Percentiles rank a stretch among this genome's conserved stretches.
Conservation (phyloP, 2,888 invertebrate genomes). For the Anorthoa munda region DNA sequence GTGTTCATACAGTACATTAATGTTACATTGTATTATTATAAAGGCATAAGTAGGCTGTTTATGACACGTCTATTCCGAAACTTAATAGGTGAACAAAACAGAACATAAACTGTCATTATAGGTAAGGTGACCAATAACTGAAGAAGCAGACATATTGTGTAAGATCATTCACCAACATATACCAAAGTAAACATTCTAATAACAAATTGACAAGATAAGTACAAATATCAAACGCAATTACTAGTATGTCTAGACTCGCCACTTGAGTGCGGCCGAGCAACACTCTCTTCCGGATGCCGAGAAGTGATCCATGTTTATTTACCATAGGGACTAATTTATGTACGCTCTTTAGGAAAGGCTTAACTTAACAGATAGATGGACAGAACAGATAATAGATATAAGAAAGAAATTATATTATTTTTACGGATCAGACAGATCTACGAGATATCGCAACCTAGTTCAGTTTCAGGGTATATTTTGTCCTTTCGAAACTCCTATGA, state of each 20-base stretch:
- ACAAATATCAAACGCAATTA: not conserved
- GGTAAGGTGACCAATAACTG: not conserved
- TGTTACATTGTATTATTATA: no score
- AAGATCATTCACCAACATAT: not conserved
- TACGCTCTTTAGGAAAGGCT: not conserved
- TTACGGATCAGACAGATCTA: no score
- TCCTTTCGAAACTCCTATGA: no score
- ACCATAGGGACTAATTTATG: slow-evolving; percentile 2
- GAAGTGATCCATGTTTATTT: not conserved
- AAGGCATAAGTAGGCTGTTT: no score
- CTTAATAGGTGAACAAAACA: no score
- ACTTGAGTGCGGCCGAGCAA: slow-evolving; percentile 9
- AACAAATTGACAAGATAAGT: slow-evolving; percentile 13
- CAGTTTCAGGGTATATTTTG: no score
- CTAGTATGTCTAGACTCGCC: slow-evolving; percentile 30
- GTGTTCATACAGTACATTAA: no score
- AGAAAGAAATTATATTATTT: no score
- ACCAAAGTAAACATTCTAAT: slow-evolving; percentile 3
- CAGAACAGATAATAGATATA: no score
- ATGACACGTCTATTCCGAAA: no score
- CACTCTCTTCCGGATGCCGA: slow-evolving; percentile 33
- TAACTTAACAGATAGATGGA: not conserved
- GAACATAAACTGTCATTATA: no score
- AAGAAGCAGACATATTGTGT: slow-evolving; percentile 6
- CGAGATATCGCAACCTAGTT: no score